phyloP scores from a whole-genome alignment of 2,113 vertebrate genomes.

The Cebidichthys violaceus region DNA sequence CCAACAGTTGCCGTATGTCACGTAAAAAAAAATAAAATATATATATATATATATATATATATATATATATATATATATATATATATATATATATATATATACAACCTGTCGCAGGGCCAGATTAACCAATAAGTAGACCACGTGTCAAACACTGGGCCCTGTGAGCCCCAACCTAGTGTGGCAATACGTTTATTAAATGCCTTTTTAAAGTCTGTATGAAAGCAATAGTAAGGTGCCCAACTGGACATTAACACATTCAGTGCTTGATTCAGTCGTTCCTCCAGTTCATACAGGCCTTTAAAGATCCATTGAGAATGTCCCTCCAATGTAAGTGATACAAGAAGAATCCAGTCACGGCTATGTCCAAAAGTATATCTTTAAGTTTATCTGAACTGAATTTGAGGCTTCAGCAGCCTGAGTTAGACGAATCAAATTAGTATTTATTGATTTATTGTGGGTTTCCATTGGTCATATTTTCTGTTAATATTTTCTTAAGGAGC shows the following conservation, averaged over 20 bases:
- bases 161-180: background rate
- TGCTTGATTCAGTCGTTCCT: background rate
- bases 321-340: background rate
- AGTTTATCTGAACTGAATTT: background rate
- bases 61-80: no score
- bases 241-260: background rate
- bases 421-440: background rate
- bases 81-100: no score
- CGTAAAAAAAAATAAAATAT: no score
- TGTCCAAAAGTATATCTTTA: background rate
- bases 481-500: background rate
- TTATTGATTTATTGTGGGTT: background rate
- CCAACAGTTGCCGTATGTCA: background rate
- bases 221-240: background rate
- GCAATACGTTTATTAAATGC: background rate
- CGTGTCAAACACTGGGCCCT: no score
- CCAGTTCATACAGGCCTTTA: background rate
- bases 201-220: background rate
- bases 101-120: no score
- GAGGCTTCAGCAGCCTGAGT: background rate
- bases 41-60: no score
- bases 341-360: background rate
- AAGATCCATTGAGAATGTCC: background rate
- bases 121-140: no score
- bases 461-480: background rate